These are phyloP conservation scores for Drosophila micromelanica DNA, from an alignment of 1,140 invertebrate species.

Conservation along the genomic window DNA sequence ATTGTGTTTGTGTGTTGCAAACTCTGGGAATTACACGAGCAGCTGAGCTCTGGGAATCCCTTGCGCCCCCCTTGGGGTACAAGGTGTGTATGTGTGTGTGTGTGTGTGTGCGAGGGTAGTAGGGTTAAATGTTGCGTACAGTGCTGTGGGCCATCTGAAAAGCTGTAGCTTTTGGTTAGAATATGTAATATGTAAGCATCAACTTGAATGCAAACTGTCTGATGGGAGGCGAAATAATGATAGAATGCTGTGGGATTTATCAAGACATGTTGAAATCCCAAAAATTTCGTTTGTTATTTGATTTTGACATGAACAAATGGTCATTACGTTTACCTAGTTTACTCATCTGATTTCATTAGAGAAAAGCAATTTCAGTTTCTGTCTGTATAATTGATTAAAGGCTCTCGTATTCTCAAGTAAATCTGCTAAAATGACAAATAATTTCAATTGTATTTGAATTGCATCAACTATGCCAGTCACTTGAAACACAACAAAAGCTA, in stretches of 20 bases:
- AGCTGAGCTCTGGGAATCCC: constrained; percentile 3
- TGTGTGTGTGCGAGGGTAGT: not conserved
- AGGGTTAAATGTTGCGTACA: constrained; percentile 39
- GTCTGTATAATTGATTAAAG: constrained; percentile 29
- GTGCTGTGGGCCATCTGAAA: constrained; percentile 33
- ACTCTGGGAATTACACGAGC: constrained; percentile 28
- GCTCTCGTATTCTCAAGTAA: not conserved
- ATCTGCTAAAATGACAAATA: constrained; percentile 22
- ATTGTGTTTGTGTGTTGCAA: not conserved
- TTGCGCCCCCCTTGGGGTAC: not conserved
- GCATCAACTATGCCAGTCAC: not conserved
- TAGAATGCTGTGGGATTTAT: constrained; percentile 12
- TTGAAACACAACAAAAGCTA: not conserved
- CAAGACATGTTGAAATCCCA: constrained; percentile 17
- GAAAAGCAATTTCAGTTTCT: constrained; percentile 20
- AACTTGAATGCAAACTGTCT: constrained; percentile 5
- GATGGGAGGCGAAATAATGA: not conserved
- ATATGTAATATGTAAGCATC: constrained; percentile 11
- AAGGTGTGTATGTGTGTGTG: not conserved
- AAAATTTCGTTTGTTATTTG: constrained; percentile 20
- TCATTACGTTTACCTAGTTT: not conserved
- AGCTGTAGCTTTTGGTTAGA: constrained; percentile 6
- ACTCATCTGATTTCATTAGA: constrained; percentile 9
- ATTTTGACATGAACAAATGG: not conserved
- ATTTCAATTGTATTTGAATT: constrained; percentile 17